These are phyloP conservation scores for Calliopsis andreniformis DNA, from an alignment of 1,140 invertebrate species.

Conservation along the genomic window DNA sequence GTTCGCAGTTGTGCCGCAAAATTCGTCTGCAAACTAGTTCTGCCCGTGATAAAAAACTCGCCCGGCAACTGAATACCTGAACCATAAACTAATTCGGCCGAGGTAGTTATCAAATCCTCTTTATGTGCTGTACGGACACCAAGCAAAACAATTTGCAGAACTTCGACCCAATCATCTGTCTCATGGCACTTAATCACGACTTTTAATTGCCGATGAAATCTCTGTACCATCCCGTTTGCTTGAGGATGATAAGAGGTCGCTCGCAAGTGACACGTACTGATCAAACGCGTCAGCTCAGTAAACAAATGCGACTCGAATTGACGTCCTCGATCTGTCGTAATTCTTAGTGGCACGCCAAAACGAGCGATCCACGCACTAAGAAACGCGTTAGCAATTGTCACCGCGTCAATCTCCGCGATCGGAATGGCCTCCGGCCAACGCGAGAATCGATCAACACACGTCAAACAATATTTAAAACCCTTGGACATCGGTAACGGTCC, in stretches of 20 bases:
- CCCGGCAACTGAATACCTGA: not conserved
- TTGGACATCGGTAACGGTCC: not conserved
- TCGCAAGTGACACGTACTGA: not conserved
- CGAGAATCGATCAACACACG: not conserved
- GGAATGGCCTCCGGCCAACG: not conserved
- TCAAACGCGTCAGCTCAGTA: not conserved
- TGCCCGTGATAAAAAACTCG: not conserved
- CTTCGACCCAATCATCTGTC: not conserved
- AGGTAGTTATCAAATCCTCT: not conserved
- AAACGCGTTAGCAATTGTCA: not conserved
- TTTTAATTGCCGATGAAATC: constrained; percentile 1
- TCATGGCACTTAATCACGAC: not conserved
- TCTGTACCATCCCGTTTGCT: not conserved
- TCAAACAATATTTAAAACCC: not conserved
- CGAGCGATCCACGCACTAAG: not conserved
- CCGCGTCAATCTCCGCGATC: not conserved
- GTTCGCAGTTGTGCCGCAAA: not conserved
- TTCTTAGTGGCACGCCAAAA: not conserved
- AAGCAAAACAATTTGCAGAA: not conserved
- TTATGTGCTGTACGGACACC: not conserved
- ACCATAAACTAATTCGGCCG: not conserved
- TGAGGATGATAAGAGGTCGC: not conserved
- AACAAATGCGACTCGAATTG: not conserved
- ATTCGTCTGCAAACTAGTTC: not conserved
- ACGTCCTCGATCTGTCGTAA: not conserved